Conservation (phyloP, 2,888 invertebrate genomes). For the Operophtera brumata region DNA sequence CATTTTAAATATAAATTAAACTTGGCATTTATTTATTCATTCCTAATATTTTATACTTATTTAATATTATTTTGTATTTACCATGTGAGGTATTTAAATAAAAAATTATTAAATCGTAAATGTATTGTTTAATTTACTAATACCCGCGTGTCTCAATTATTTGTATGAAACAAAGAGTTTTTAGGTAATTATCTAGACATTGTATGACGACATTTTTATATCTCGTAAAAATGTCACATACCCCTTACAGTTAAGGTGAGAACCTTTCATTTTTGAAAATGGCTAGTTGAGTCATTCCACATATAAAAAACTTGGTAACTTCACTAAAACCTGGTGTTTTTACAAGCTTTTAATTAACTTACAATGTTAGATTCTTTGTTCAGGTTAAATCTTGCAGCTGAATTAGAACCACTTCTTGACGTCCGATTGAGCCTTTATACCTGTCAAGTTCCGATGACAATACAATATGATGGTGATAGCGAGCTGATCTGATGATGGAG, state of each 20-base stretch:
- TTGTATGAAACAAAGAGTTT: constrained; percentile 3
- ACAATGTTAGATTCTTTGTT: too few species aligned
- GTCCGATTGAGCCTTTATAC: too few species aligned
- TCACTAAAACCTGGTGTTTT: too few species aligned
- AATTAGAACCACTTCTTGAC: too few species aligned
- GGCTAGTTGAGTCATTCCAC: too few species aligned
- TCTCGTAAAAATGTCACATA: constrained; percentile 16
- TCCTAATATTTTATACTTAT: constrained; percentile 57
- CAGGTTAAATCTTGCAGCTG: too few species aligned
- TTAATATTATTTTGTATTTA: constrained; percentile 43
- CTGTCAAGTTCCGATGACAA: too few species aligned
- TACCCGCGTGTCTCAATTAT: constrained; percentile 2
- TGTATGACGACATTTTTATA: constrained; percentile 17
- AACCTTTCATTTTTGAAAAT: too few species aligned
- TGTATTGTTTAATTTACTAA: constrained; percentile 24
- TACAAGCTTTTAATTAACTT: too few species aligned
- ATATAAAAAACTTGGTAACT: too few species aligned
- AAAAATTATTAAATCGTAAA: constrained; percentile 41
- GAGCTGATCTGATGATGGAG: too few species aligned
- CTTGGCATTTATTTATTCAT: constrained; percentile 65
- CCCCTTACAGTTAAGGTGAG: not conserved
- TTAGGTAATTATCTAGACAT: not conserved
- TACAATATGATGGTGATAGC: too few species aligned
- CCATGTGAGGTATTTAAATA: constrained; percentile 43
- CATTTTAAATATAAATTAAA: constrained; percentile 34